Evolutionary conservation across 2,113 vertebrate genomes (phyloP).

Genomic region (Noctilio leporinus): DNA sequence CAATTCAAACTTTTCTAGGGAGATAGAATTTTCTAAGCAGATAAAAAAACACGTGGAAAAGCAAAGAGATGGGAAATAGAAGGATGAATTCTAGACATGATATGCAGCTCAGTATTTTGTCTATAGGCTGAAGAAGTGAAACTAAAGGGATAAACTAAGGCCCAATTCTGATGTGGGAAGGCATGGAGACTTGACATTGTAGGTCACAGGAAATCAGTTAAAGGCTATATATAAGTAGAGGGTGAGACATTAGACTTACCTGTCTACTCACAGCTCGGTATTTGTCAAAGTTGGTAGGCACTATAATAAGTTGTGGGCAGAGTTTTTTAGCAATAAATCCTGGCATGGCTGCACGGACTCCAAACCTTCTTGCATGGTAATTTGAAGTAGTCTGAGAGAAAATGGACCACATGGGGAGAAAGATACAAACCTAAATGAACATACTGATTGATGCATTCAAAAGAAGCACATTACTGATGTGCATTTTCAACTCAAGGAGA

Average conservation of each 20-base stretch:
- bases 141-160: neutral
- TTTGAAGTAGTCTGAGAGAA: constrained; percentile 92
- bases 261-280: constrained; percentile 90
- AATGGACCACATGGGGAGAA: constrained; percentile 42
- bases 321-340: constrained; percentile 98
- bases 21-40: neutral
- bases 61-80: neutral
- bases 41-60: constrained; percentile 5
- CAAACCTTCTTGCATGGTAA: constrained; percentile 94
- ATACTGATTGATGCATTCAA: constrained; percentile 18
- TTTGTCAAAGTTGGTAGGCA: constrained; percentile 92
- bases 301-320: constrained; percentile 91
- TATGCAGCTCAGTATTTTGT: neutral
- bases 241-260: constrained; percentile 77
- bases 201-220: neutral
- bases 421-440: constrained; percentile 33
- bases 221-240: neutral
- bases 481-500: constrained; percentile 38
- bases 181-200: neutral
- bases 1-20: neutral
- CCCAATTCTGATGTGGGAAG: neutral
- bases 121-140: neutral
- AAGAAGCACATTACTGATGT: constrained; percentile 32
- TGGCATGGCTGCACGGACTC: constrained; percentile 96
- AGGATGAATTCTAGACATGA: neutral